phyloP scores from a whole-genome alignment of 2,797 vertebrate genomes.

The Ambastaia sidthimunki region DNA sequence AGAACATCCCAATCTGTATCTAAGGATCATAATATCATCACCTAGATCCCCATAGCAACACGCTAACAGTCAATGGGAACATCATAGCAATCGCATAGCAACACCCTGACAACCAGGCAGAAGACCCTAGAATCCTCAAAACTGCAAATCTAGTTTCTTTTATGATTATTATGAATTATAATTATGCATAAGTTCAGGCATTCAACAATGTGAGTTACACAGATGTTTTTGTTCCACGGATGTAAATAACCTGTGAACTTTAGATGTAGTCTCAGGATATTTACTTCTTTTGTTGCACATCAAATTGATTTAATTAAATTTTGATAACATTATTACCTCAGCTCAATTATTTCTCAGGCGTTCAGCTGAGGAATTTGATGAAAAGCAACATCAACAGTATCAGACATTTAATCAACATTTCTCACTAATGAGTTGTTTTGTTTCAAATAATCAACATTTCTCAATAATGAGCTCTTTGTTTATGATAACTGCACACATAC shows the following conservation, averaged over 20 bases:
- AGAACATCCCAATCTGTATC: neutral
- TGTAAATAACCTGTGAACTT: constrained; percentile 35
- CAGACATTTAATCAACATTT: constrained; percentile 61
- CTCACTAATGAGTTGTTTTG: too few relatives aligned
- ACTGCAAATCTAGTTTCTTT: neutral
- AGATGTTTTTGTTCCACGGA: neutral
- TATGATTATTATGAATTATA: neutral
- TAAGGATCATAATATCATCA: neutral
- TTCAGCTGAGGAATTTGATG: constrained; percentile 54
- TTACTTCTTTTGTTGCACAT: constrained; percentile 24
- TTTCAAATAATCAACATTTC: too few relatives aligned
- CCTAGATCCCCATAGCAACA: neutral
- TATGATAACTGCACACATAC: constrained; percentile 44
- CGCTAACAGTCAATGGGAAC: neutral
- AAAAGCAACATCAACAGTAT: constrained; percentile 55
- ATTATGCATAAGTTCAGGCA: neutral
- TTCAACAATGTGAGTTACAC: neutral
- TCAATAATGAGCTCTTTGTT: constrained; percentile 57
- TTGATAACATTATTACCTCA: constrained; percentile 48
- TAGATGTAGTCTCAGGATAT: constrained; percentile 39
- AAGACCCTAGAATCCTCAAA: neutral
- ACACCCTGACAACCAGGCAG: neutral
- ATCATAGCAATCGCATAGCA: neutral
- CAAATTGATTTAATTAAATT: constrained; percentile 56
- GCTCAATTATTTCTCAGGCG: constrained; percentile 39